phyloP scores from a whole-genome alignment of 2,888 invertebrate genomes.

The Blera fallax region DNA sequence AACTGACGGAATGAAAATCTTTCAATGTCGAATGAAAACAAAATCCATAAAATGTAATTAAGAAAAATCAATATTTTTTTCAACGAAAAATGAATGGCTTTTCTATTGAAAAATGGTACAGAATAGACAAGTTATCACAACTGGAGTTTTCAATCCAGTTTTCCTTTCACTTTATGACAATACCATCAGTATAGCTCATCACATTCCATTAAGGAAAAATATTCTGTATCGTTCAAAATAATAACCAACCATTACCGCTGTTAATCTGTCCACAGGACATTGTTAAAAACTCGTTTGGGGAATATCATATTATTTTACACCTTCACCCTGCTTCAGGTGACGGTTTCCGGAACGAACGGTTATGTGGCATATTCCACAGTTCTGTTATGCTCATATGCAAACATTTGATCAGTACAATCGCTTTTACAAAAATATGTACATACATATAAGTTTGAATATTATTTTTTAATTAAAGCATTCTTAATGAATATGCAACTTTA shows the following conservation, averaged over 20 bases:
- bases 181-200: background rate
- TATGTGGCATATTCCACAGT: background rate
- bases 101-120: too few relatives aligned
- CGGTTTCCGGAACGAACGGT: background rate
- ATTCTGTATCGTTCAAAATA: background rate
- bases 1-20: too few relatives aligned
- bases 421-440: background rate
- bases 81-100: too few relatives aligned
- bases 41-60: too few relatives aligned
- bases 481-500: background rate
- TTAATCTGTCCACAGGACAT: constrained; percentile 19
- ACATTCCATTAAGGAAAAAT: background rate
- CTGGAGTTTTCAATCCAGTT: background rate
- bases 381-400: background rate
- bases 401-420: background rate
- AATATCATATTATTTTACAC: background rate
- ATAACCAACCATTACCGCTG: background rate
- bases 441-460: background rate
- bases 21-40: too few relatives aligned
- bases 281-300: constrained; percentile 9
- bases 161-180: background rate
- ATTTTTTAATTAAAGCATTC: background rate
- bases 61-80: too few relatives aligned
- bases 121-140: too few relatives aligned
- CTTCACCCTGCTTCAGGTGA: background rate